Evolutionary conservation across 2,797 vertebrate species (phyloP).

Genomic region (Gymnocypris eckloni): DNA sequence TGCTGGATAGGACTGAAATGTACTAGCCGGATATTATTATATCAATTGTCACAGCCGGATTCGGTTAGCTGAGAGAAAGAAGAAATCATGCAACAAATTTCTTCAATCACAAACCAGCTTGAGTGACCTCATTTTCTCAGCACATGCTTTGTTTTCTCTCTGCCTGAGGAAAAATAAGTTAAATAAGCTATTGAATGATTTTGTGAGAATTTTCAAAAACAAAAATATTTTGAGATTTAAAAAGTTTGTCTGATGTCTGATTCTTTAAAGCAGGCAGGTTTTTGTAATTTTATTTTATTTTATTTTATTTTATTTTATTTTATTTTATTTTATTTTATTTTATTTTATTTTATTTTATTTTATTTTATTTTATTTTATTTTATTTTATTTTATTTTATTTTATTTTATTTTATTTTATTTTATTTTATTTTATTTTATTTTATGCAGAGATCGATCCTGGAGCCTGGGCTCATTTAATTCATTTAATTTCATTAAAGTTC

Average conservation of each 20-base stretch:
- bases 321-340: too few relatives aligned
- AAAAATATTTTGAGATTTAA: neutral
- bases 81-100: neutral
- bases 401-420: too few relatives aligned
- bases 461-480: too few relatives aligned
- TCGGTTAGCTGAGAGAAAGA: constrained; percentile 1
- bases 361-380: neutral
- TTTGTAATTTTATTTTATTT: neutral
- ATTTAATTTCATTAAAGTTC: too few relatives aligned
- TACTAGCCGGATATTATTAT: neutral
- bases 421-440: too few relatives aligned
- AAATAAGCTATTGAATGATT: neutral
- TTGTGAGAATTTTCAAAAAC: neutral
- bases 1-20: neutral
- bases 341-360: too few relatives aligned
- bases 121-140: neutral
- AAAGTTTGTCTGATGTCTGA: neutral
- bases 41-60: neutral
- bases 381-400: neutral
- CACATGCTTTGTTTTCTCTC: neutral
- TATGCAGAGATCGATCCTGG: too few relatives aligned
- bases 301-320: too few relatives aligned
- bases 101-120: neutral
- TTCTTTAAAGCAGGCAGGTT: too few relatives aligned
- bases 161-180: neutral